phyloP scores from a whole-genome alignment of 2,888 invertebrate species.

The Luffia ferchaultella region DNA sequence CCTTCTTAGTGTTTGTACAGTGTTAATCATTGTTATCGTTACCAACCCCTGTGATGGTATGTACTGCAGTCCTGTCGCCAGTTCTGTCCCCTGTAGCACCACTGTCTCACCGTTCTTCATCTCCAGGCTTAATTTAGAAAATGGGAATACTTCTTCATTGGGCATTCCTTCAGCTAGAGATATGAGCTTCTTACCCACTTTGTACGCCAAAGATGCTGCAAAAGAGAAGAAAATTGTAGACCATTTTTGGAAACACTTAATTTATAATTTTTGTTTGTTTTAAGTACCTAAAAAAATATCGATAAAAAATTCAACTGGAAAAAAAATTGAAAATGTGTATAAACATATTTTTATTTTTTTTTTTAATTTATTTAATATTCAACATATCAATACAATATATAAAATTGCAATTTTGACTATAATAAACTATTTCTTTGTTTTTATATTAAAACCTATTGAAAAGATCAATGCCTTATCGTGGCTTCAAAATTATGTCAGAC shows the following conservation, averaged over 20 bases:
- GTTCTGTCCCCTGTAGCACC: constrained; percentile 61
- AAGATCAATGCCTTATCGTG: no score
- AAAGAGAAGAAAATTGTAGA: no score
- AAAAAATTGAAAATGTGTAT: background rate
- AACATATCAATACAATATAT: no score
- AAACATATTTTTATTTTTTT: background rate
- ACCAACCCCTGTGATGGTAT: constrained; percentile 75
- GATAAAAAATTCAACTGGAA: background rate
- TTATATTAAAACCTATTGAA: no score
- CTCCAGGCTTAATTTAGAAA: constrained; percentile 66
- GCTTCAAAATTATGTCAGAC: no score
- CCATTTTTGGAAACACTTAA: no score
- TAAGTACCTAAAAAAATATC: background rate
- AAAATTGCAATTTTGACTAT: no score
- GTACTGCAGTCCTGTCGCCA: constrained; percentile 77
- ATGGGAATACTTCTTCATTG: constrained; percentile 76
- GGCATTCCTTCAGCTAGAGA: constrained; percentile 79
- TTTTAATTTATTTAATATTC: no score
- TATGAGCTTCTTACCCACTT: constrained; percentile 50
- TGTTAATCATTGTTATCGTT: no score
- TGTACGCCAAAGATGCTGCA: constrained; percentile 46
- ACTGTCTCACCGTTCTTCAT: constrained; percentile 62
- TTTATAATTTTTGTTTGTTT: no score
- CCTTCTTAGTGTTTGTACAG: no score
- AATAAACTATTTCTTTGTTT: no score